Evolutionary conservation across 2,113 vertebrate species (phyloP).

Genomic region (Neotoma lepida): DNA sequence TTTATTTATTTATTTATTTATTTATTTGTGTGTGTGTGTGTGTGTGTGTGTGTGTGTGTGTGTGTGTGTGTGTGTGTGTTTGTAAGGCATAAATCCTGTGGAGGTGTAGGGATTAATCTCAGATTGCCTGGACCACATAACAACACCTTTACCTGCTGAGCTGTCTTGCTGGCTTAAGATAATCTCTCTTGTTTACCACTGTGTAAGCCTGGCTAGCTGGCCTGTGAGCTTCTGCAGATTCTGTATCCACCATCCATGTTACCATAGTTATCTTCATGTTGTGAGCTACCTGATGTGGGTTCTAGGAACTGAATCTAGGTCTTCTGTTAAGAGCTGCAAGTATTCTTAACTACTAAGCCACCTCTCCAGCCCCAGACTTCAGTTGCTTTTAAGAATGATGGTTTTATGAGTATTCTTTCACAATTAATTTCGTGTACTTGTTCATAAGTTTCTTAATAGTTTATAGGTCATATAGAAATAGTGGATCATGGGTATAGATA

Average conservation of each 20-base stretch:
- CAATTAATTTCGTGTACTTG: background rate
- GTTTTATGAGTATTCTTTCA: constrained; percentile 28
- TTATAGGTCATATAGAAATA: background rate
- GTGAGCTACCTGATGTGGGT: background rate
- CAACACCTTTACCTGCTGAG: background rate
- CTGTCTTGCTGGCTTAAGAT: background rate
- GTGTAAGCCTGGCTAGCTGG: background rate
- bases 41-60: background rate
- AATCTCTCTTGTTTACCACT: background rate
- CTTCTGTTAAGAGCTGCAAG: background rate
- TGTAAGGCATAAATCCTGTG: background rate
- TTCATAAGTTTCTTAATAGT: background rate
- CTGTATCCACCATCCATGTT: background rate
- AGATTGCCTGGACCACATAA: background rate
- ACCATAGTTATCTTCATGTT: background rate
- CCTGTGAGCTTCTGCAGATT: background rate
- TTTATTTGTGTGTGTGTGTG: no score
- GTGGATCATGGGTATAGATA: background rate
- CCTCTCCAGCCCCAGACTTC: background rate
- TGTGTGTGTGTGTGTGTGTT: background rate
- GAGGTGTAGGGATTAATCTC: background rate
- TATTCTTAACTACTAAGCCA: background rate
- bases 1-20: no score
- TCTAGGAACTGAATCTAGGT: background rate
- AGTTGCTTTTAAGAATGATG: background rate